Percentiles rank a stretch among this genome's conserved stretches.
Evolutionary conservation across 2,113 vertebrate genomes (phyloP).

Genomic region (Strix aluco): DNA sequence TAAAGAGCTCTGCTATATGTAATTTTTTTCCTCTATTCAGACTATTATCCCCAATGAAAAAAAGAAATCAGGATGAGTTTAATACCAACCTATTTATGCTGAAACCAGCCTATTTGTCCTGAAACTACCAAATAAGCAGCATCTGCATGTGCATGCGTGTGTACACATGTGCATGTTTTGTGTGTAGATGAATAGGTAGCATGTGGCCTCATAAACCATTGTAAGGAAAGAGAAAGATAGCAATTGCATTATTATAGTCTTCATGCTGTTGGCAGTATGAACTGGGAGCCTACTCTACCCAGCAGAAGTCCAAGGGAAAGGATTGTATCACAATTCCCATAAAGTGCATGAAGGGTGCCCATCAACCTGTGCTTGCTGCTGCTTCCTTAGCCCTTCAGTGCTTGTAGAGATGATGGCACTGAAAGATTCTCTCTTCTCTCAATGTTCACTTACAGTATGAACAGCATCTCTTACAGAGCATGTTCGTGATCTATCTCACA

Average conservation of each 20-base stretch:
- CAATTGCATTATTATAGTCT: neutral
- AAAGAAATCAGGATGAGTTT: neutral
- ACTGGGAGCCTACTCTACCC: neutral
- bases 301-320: neutral
- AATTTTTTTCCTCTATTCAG: neutral
- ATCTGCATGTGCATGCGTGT: neutral
- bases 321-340: neutral
- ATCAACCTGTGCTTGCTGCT: neutral
- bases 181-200: neutral
- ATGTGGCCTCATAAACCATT: rapidly evolving
- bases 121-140: neutral
- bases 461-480: neutral
- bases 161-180: neutral
- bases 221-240: neutral
- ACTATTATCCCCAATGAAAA: neutral
- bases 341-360: neutral
- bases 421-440: neutral
- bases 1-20: neutral
- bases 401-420: neutral
- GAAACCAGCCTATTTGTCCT: neutral
- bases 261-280: neutral
- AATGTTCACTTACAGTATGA: neutral
- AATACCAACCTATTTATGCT: neutral
- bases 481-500: neutral
- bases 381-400: neutral